These are phyloP conservation scores for Brienomyrus brachyistius DNA, from an alignment of 2,113 vertebrate genomes.

Conservation along the genomic window DNA sequence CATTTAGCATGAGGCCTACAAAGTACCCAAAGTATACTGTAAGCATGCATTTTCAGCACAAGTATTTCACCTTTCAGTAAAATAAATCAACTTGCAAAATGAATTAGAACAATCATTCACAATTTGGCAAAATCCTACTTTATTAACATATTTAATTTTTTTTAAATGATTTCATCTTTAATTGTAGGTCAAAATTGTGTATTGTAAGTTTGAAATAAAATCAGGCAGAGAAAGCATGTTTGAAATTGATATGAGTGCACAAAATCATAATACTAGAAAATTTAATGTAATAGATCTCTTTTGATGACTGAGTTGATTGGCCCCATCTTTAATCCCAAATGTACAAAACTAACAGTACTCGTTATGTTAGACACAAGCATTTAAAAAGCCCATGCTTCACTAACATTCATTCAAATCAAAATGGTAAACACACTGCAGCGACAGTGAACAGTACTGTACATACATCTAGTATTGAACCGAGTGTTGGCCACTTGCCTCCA, in stretches of 20 bases:
- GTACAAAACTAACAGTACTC: not conserved
- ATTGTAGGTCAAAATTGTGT: not conserved
- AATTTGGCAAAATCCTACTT: not conserved
- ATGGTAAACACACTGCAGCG: slow-evolving; percentile 18
- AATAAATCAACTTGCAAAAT: not conserved
- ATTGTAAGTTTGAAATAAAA: not conserved
- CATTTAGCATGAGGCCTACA: not conserved
- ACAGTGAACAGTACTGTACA: slow-evolving; percentile 27
- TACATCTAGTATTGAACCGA: slow-evolving; percentile 29
- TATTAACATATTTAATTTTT: not conserved
- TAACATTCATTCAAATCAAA: slow-evolving; percentile 17
- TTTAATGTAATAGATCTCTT: not conserved
- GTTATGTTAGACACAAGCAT: slow-evolving; percentile 4
- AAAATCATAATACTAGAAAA: not conserved
- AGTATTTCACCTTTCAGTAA: not conserved
- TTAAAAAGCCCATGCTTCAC: not conserved
- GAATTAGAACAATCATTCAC: not conserved
- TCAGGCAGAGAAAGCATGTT: not conserved
- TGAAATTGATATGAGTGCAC: not conserved
- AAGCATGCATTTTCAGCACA: not conserved
- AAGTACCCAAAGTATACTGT: not conserved
- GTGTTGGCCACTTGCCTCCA: slow-evolving; percentile 27
- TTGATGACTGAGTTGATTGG: not conserved
- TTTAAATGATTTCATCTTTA: not conserved
- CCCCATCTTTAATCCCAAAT: not conserved